phyloP scores from a whole-genome alignment of 30 jellyfish, hydroid and myxozoan genomes.

The Hydractinia symbiolongicarpus region DNA sequence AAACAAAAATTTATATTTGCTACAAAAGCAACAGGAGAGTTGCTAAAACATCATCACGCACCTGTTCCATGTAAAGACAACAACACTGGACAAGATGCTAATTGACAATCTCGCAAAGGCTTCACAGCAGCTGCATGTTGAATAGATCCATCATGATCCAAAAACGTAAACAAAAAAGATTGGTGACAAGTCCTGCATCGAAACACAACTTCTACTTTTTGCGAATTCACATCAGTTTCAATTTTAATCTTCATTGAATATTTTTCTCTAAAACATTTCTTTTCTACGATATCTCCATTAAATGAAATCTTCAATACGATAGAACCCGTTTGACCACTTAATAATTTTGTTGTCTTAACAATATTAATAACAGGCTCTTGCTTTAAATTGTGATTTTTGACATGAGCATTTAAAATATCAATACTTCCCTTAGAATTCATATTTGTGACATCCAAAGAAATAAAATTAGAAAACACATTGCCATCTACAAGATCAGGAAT shows the following conservation, averaged over 20 bases:
- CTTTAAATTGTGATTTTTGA: not conserved
- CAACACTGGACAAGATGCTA: conserved; percentile 21
- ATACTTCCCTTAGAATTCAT: conserved; percentile 1
- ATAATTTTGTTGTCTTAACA: not conserved
- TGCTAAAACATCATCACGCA: not conserved
- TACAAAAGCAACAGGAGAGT: not conserved
- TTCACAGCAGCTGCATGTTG: conserved; percentile 33
- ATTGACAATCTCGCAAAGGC: conserved; percentile 8
- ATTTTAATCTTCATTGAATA: not conserved
- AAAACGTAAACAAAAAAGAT: conserved; percentile 13
- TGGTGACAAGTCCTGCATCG: conserved; percentile 10
- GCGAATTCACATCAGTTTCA: not conserved
- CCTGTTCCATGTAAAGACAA: conserved; percentile 38
- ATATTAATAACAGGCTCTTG: not conserved
- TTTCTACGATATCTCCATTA: not conserved
- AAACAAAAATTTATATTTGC: not conserved
- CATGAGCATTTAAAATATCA: not conserved
- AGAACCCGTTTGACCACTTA: conserved; percentile 6
- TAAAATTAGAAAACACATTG: not conserved
- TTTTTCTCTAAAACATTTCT: not conserved
- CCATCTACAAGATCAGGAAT: conserved; percentile 30
- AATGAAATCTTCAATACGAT: not conserved
- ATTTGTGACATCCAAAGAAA: conserved; percentile 10
- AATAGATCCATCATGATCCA: conserved; percentile 34
- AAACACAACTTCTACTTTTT: not conserved